These are phyloP conservation scores for Eurypyga helias DNA, from an alignment of 2,113 vertebrate species.

Conservation along the genomic window DNA sequence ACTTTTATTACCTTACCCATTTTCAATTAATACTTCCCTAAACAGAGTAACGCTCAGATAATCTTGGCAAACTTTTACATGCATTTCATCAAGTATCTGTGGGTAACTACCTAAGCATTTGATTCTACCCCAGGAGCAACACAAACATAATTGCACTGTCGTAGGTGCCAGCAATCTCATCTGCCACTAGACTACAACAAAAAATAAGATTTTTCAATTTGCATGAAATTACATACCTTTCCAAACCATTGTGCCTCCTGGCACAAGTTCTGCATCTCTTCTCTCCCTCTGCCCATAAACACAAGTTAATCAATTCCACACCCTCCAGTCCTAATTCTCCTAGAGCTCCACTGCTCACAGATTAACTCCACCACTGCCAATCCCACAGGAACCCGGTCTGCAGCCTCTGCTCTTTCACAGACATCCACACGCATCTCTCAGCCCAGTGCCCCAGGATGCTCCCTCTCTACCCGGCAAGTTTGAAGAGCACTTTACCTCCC, in stretches of 20 bases:
- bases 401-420: background rate
- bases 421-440: rapidly evolving
- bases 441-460: background rate
- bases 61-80: background rate
- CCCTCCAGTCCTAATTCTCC: background rate
- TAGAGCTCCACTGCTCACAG: background rate
- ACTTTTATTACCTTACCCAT: background rate
- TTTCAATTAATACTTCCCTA: background rate
- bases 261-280: background rate
- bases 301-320: background rate
- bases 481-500: background rate
- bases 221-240: background rate
- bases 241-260: background rate
- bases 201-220: background rate
- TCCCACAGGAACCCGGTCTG: background rate
- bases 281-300: background rate
- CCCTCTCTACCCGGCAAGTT: background rate
- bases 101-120: background rate
- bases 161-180: background rate
- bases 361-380: background rate
- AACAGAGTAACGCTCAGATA: background rate
- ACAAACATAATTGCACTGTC: background rate
- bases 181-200: background rate
- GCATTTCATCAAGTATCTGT: background rate
- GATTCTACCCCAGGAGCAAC: background rate